Base-by-base conservation (phyloP, 2,888 invertebrate species). In the Torymus aiolomorphi region DNA sequence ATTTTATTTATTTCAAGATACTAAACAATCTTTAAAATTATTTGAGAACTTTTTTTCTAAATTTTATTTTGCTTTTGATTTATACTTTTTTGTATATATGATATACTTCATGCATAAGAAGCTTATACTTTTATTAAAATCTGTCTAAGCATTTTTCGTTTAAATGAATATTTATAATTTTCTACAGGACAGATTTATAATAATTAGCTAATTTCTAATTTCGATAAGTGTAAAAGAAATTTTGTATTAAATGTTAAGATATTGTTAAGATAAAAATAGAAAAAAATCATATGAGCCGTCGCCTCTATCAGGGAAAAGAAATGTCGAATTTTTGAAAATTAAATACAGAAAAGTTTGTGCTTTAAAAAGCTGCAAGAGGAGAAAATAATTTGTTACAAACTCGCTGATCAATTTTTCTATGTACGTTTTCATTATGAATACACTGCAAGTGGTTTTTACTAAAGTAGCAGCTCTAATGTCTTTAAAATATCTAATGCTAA, bases 201-300 rank as follows among this genome's bases (percentile, higher is more conserved):
- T 59, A 56, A 51, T 71, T 76, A 76, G 69, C 62, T 72, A 72
- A 74, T 78, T 59, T 63, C 77, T 82, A 69, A 76, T 65, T 81
- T 82, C 79, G 20, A 72, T 76, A 73, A 78, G 52, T 77, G 70
- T 80, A 72, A 78, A 56, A 42, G 42, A 83, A 81, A 79, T 79
- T 80, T 80, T 77, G 62, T 83, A 82, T 76, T 76, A 71, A 62
- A 70, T 74, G 77, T 82, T 83, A 80, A 73, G 59, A 67, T 78
- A 80, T 75, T 63, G 51, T 65, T 76, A 72, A 82, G 49, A 66
- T 66, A 31, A 75, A 65, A 73, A 24, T 56, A 62, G 61, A 77
- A 65, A 65, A 66, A 77, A 77, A 61, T 76, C 31, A 66, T 51
- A 42, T 63, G 49, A 74, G 24, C n/a, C 59, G 51, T 72, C 20